Conservation (phyloP, 1,140 invertebrate species). For the Drosophila sulfurigaster region DNA sequence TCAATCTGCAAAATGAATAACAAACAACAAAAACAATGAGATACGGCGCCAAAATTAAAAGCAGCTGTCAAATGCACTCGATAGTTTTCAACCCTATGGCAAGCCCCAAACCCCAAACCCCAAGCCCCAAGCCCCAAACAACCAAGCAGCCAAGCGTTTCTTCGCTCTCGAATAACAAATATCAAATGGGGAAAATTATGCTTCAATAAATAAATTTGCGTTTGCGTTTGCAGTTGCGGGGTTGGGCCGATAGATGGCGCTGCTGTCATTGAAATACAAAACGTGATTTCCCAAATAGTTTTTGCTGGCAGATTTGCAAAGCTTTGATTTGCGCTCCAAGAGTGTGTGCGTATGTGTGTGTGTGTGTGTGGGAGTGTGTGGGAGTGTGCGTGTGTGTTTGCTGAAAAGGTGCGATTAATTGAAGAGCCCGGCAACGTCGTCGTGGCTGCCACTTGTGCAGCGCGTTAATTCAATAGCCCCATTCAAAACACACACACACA, state of each 20-base stretch:
- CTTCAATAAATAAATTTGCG: slow-evolving; percentile 79
- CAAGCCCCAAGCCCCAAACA: slow-evolving; percentile 17
- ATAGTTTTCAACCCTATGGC: slow-evolving; percentile 61
- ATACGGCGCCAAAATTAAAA: slow-evolving; percentile 58
- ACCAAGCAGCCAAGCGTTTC: not conserved
- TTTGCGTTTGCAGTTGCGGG: slow-evolving; percentile 15
- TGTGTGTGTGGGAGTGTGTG: slow-evolving; percentile 30
- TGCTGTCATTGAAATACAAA: slow-evolving; percentile 42
- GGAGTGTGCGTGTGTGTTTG: slow-evolving; percentile 22
- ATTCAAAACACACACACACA: not conserved
- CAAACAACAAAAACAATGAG: slow-evolving; percentile 25
- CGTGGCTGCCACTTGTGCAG: slow-evolving; percentile 18
- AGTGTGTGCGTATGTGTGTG: not conserved
- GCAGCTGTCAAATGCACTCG: slow-evolving; percentile 79
- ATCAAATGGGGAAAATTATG: slow-evolving; percentile 58
- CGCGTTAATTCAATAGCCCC: slow-evolving; percentile 50
- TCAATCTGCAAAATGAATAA: slow-evolving; percentile 24
- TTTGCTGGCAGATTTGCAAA: slow-evolving; percentile 6
- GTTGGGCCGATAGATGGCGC: slow-evolving; percentile 4
- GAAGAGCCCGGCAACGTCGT: slow-evolving; percentile 49
- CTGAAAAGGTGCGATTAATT: slow-evolving; percentile 83
- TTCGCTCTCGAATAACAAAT: slow-evolving; percentile 51
- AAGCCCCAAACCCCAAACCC: not conserved
- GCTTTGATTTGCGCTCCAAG: slow-evolving; percentile 58
- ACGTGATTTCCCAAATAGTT: slow-evolving; percentile 66